phyloP scores from a whole-genome alignment of 1,140 invertebrate genomes.

The Nasonia longicornis region DNA sequence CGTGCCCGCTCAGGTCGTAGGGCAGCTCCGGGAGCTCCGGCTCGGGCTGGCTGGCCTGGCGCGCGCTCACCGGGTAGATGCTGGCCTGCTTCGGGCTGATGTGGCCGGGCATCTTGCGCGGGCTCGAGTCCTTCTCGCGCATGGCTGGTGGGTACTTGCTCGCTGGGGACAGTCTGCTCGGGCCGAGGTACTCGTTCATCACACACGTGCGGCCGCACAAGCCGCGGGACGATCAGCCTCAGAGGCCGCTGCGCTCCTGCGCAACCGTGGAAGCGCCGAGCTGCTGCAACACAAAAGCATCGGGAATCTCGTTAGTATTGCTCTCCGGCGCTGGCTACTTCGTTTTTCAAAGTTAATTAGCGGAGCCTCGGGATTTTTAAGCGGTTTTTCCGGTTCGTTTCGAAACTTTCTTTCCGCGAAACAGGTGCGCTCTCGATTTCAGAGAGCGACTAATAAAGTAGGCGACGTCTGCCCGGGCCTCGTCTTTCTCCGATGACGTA shows the following conservation, averaged over 20 bases:
- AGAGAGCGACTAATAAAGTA: background rate
- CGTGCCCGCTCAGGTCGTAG: constrained; percentile 71
- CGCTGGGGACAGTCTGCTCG: constrained; percentile 59
- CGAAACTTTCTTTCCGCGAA: constrained; percentile 10
- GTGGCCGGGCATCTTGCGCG: constrained; percentile 79
- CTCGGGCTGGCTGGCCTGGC: constrained; percentile 51
- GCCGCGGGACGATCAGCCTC: constrained; percentile 46
- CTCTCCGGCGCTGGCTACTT: background rate
- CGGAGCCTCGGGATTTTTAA: background rate
- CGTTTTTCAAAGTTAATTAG: background rate
- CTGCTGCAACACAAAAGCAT: constrained; percentile 51
- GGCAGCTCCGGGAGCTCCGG: constrained; percentile 70
- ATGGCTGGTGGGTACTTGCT: constrained; percentile 70
- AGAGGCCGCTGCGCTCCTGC: constrained; percentile 33
- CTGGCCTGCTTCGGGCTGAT: constrained; percentile 80
- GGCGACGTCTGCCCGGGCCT: background rate
- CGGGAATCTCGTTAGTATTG: background rate
- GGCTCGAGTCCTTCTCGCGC: constrained; percentile 85
- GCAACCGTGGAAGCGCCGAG: constrained; percentile 42
- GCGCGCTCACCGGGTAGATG: constrained; percentile 76
- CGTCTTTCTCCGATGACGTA: constrained; percentile 11
- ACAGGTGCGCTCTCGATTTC: constrained; percentile 13
- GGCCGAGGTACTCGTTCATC: constrained; percentile 68
- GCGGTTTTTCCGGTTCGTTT: background rate
- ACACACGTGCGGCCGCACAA: constrained; percentile 54